phyloP scores from a whole-genome alignment of 2,888 invertebrate species.

The Tanypteryx hageni region DNA sequence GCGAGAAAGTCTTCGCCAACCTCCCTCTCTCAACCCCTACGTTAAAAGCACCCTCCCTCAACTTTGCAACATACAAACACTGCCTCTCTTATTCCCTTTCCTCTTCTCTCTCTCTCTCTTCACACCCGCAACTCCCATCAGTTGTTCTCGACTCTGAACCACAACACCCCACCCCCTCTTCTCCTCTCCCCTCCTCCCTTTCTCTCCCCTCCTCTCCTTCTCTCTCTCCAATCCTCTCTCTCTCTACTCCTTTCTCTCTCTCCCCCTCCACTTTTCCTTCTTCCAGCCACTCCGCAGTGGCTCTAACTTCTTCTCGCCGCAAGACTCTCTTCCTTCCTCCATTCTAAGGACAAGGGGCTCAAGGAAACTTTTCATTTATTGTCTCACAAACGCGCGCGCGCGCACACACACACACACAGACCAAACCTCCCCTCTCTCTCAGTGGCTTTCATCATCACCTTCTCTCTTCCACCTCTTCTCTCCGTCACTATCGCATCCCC shows the following conservation, averaged over 20 bases:
- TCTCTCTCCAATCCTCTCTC: neutral
- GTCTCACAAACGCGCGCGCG: neutral
- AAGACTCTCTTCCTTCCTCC: neutral
- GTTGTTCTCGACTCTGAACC: conserved; percentile 3
- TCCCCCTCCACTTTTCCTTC: no score
- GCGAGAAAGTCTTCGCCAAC: no score
- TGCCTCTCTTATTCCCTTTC: neutral
- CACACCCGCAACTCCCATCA: conserved; percentile 19
- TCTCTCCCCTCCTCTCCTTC: neutral
- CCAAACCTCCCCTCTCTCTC: neutral
- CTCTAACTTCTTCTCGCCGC: neutral
- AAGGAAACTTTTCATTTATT: conserved; percentile 32
- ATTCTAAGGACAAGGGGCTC: neutral
- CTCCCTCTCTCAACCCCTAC: no score
- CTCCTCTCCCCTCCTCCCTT: neutral
- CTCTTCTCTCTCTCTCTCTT: neutral
- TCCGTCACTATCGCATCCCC: neutral
- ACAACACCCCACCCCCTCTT: neutral
- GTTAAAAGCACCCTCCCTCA: no score
- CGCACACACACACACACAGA: neutral
- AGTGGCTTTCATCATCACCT: neutral
- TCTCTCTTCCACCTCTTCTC: neutral
- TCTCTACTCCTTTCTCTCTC: neutral
- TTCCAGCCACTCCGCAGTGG: no score
- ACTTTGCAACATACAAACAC: no score